Evolutionary conservation across 2,797 vertebrate genomes (phyloP).

Genomic region (Sebastes alutus): DNA sequence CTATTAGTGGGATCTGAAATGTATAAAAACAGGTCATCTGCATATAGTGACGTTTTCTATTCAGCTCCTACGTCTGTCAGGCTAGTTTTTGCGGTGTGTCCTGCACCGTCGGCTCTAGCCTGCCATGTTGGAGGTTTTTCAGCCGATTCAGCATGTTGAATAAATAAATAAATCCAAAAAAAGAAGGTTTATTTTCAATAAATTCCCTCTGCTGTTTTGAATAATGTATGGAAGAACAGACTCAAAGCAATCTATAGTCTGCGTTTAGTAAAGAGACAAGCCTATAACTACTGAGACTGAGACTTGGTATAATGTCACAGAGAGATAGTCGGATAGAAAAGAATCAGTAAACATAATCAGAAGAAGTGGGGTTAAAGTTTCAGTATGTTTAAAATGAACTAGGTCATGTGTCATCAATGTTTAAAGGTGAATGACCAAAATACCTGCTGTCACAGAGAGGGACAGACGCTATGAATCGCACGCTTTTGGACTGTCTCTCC

Average conservation of each 20-base stretch:
- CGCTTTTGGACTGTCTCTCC: background rate
- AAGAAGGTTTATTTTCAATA: background rate
- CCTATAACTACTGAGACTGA: background rate
- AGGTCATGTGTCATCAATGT: background rate
- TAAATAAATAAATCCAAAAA: too few relatives aligned
- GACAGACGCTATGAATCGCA: background rate
- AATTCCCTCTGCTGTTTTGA: background rate
- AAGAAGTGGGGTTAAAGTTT: background rate
- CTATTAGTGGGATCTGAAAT: background rate
- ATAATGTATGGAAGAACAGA: background rate
- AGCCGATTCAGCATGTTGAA: too few relatives aligned
- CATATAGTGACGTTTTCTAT: background rate
- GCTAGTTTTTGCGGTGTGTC: too few relatives aligned
- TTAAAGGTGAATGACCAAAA: background rate
- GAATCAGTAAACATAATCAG: background rate
- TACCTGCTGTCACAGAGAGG: background rate
- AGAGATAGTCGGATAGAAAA: background rate
- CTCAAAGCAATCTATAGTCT: background rate
- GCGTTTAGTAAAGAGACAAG: background rate
- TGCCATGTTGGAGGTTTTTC: too few relatives aligned
- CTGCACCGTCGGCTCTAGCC: too few relatives aligned
- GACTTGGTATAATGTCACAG: background rate
- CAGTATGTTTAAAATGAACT: background rate
- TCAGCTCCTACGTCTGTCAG: background rate
- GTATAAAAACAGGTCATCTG: background rate